Evolutionary conservation across 2,888 invertebrate genomes (phyloP).

Genomic region (Ichneumoninae sp.): DNA sequence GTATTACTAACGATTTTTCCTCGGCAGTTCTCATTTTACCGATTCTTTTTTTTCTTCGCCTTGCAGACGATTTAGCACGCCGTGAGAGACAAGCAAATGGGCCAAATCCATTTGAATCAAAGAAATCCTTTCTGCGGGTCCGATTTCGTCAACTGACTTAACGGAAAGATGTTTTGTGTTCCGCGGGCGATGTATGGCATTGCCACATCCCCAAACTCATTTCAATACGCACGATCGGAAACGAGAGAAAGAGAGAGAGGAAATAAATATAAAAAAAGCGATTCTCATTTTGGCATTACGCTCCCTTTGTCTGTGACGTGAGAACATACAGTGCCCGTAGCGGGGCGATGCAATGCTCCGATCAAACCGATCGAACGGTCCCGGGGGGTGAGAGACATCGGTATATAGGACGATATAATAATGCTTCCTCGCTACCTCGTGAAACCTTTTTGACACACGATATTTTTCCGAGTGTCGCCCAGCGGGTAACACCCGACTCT

Average conservation of each 20-base stretch:
- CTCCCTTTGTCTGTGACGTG: conserved; percentile 79
- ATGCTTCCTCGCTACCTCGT: conserved; percentile 45
- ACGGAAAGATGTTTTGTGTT: conserved; percentile 63
- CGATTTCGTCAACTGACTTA: conserved; percentile 75
- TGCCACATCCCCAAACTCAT: conserved; percentile 28
- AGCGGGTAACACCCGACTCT: conserved; percentile 54
- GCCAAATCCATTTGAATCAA: conserved; percentile 30
- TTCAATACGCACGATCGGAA: conserved; percentile 37
- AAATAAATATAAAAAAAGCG: conserved; percentile 54
- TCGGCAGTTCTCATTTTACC: neutral
- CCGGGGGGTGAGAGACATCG: conserved; percentile 49
- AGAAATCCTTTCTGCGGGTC: neutral
- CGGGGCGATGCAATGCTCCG: conserved; percentile 67
- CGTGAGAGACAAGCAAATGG: conserved; percentile 53
- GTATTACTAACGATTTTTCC: neutral
- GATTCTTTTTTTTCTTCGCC: neutral
- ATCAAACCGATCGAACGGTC: conserved; percentile 77
- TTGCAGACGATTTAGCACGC: neutral
- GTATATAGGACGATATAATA: conserved; percentile 41
- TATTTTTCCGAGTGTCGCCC: conserved; percentile 68
- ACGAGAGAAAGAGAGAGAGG: conserved; percentile 18
- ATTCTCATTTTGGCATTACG: conserved; percentile 73
- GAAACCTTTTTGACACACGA: conserved; percentile 70
- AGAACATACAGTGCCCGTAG: conserved; percentile 77
- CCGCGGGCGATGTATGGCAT: neutral